Conservation (phyloP, 2,797 vertebrate species). For the Hafferia zeledoni region DNA sequence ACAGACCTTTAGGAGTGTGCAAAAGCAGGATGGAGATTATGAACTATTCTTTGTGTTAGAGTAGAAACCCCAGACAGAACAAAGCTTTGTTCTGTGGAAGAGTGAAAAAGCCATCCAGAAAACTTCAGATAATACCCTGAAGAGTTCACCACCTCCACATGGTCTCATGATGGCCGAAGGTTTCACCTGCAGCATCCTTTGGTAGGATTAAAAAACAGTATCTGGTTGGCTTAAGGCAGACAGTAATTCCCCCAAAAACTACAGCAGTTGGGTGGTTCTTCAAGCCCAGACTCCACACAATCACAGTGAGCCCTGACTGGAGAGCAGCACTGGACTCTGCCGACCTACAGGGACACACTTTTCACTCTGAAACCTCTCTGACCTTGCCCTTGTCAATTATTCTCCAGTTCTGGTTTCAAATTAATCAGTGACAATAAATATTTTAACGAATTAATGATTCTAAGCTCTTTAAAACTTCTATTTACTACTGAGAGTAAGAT, state of each 20-base stretch:
- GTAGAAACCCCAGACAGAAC: background rate
- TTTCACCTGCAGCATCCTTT: background rate
- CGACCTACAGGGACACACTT: accelerated
- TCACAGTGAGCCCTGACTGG: background rate
- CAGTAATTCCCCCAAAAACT: background rate
- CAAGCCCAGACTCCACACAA: background rate
- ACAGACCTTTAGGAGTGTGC: background rate
- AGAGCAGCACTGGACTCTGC: background rate
- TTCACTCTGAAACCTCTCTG: background rate
- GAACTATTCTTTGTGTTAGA: background rate
- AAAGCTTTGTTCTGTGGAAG: background rate
- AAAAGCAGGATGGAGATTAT: background rate
- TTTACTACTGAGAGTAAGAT: background rate
- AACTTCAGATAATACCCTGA: background rate
- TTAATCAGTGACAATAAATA: background rate
- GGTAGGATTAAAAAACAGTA: background rate
- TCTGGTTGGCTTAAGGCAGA: background rate
- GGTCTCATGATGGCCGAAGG: accelerated
- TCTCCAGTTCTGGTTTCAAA: background rate
- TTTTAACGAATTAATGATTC: background rate
- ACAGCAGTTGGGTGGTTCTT: accelerated
- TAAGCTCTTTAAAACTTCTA: background rate
- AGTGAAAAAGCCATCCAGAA: background rate
- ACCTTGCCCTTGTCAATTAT: background rate
- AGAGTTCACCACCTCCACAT: accelerated